Evolutionary conservation across 2,797 vertebrate genomes (phyloP), one percentile per base, ranked within the genome.

Genomic region (Hylomyscus alleni): DNA sequence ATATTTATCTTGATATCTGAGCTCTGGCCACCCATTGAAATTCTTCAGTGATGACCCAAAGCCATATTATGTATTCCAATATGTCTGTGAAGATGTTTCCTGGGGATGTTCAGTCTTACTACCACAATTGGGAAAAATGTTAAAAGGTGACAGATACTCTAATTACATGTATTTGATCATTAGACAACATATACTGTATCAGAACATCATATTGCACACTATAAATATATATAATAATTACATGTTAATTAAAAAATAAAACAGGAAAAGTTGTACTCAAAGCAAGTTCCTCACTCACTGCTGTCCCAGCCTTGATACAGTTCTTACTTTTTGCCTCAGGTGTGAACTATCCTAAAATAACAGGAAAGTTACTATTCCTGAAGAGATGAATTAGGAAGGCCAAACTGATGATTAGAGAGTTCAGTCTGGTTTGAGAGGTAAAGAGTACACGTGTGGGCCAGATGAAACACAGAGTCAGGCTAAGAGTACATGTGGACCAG

Each of bases 381-480:
- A 91, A 89, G 37, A 94, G 26, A 50, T 60, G 87, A 84, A 44
- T 94, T 67, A 47, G 67, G 80, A 87, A 72, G 75, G 72, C 29
- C 12, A 77, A 31, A 29, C 90, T 75, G 76, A 67, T 52, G 1
- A 6, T n/a, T 37, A 72, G 17, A 77, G 80, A 19, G 37, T 24
- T 76, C 52, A 29, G 40, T 31, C 14, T 65, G 56, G 9, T 37
- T 62, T 69, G 72, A 15, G 60, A 89, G 50, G 50, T 47, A 69
- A 44, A 78, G 56, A 15, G 40, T 60, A 26, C 50, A 65, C 1
- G 22, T 37, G 34, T 73, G 52, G n/a, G 37, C 34, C 87, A 82
- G 60, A 90, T 85, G 44, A 76, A 69, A 73, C 22, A 40, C 37
- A 88, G 52, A 78, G 44, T 37, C 24, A 6, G 50, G 34, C 65